Evolutionary conservation across 1,140 invertebrate genomes (phyloP).

Genomic region (Microplitis mediator): DNA sequence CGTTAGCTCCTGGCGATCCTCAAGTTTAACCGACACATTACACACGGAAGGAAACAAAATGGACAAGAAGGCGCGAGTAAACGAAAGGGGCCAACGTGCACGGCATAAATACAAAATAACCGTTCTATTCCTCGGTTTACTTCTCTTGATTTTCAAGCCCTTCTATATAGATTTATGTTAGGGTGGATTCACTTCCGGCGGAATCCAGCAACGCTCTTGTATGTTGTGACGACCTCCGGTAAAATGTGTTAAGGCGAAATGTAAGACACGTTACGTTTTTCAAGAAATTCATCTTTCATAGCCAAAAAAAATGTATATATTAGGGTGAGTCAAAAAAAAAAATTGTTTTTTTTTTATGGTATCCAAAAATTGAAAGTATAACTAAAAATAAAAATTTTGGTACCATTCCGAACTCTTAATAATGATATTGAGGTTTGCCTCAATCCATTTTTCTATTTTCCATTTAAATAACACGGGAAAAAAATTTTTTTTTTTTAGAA

Average conservation of each 20-base stretch:
- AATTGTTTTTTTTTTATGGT: too few species aligned
- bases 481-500: too few species aligned
- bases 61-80: conserved; percentile 28
- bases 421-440: too few species aligned
- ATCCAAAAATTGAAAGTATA: too few species aligned
- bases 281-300: not conserved
- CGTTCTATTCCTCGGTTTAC: conserved; percentile 41
- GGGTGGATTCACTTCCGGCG: conserved; percentile 33
- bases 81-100: conserved; percentile 45
- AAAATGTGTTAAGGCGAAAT: conserved; percentile 9
- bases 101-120: conserved; percentile 48
- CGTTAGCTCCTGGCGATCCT: not conserved
- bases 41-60: conserved; percentile 16
- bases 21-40: not conserved
- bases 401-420: too few species aligned
- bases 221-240: not conserved
- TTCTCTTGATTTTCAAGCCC: conserved; percentile 23
- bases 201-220: conserved; percentile 31
- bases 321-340: too few species aligned
- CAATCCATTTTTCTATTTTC: too few species aligned
- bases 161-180: not conserved
- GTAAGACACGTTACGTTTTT: conserved; percentile 13
- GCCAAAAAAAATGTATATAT: too few species aligned
- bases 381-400: too few species aligned
- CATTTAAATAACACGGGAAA: too few species aligned